Evolutionary conservation across 1,140 invertebrate genomes (phyloP).

Genomic region (Archivesica marissinica): DNA sequence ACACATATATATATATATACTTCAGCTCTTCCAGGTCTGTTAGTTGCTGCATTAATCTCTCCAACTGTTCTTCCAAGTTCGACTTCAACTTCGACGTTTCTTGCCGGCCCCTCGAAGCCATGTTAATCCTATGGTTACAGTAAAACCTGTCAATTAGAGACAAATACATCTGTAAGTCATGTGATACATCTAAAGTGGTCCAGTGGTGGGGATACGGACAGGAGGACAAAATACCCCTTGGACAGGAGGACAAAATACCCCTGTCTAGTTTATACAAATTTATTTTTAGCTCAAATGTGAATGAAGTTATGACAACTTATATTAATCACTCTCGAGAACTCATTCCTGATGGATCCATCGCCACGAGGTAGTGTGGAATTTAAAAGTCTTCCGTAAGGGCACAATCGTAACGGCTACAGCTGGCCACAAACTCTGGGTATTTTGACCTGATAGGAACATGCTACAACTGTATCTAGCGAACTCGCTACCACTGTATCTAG

Average conservation of each 20-base stretch:
- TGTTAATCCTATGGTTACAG: constrained; percentile 28
- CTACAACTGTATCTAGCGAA: too few species aligned
- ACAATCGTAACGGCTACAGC: too few species aligned
- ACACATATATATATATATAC: too few species aligned
- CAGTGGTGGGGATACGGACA: neutral
- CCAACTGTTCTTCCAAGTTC: constrained; percentile 90
- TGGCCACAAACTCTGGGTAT: neutral
- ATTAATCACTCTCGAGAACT: too few species aligned
- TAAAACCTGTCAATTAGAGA: neutral
- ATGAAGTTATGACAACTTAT: too few species aligned
- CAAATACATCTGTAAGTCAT: neutral
- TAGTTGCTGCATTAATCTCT: constrained; percentile 89
- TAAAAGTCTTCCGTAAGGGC: too few species aligned
- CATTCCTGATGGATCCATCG: too few species aligned
- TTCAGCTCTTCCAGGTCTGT: constrained; percentile 90
- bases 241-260: neutral
- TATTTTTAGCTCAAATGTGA: too few species aligned
- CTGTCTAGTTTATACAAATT: neutral
- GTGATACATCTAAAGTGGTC: neutral
- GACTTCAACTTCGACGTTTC: constrained; percentile 88
- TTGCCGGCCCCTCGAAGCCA: constrained; percentile 82
- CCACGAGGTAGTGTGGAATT: too few species aligned
- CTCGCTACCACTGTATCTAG: too few species aligned
- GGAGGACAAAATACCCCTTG: neutral
- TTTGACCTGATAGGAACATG: too few species aligned